Conservation (phyloP, 2,113 vertebrate genomes). For the Aspidoscelis tigris region DNA sequence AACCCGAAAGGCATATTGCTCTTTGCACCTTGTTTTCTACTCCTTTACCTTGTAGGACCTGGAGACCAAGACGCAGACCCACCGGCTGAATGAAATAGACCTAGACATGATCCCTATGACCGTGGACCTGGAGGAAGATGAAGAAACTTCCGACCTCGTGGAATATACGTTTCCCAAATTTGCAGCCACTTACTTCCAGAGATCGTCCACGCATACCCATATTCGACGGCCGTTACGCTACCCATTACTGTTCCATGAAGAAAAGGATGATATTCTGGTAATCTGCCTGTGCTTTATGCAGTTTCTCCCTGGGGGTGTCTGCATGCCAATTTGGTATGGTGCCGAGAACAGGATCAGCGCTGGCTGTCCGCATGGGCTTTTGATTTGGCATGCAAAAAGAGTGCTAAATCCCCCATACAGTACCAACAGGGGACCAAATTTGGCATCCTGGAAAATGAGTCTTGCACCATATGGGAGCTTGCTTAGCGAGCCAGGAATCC, state of each 20-base stretch:
- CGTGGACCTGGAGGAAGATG: constrained; percentile 76
- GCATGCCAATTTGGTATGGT: too few species aligned
- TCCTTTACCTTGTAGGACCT: constrained; percentile 79
- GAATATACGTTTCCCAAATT: constrained; percentile 94
- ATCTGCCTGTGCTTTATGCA: not conserved
- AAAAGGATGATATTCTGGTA: constrained; percentile 86
- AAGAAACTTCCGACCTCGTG: constrained; percentile 73
- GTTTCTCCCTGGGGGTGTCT: not conserved
- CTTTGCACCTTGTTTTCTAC: constrained; percentile 11
- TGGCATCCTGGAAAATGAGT: too few species aligned
- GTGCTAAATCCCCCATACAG: too few species aligned
- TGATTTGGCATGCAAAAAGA: too few species aligned
- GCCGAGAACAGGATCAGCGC: too few species aligned
- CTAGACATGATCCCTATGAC: constrained; percentile 84
- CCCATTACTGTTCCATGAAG: constrained; percentile 91
- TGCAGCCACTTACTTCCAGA: constrained; percentile 94
- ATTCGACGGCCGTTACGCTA: constrained; percentile 82
- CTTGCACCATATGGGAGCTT: too few species aligned
- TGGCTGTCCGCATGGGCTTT: too few species aligned
- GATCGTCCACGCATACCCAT: constrained; percentile 82
- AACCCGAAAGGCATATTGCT: not conserved
- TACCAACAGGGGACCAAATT: too few species aligned
- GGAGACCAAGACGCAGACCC: constrained; percentile 69
- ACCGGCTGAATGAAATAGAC: constrained; percentile 82
- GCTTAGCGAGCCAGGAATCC: too few species aligned